Evolutionary conservation across 2,113 vertebrate species (phyloP).

Genomic region (Helogale parvula): DNA sequence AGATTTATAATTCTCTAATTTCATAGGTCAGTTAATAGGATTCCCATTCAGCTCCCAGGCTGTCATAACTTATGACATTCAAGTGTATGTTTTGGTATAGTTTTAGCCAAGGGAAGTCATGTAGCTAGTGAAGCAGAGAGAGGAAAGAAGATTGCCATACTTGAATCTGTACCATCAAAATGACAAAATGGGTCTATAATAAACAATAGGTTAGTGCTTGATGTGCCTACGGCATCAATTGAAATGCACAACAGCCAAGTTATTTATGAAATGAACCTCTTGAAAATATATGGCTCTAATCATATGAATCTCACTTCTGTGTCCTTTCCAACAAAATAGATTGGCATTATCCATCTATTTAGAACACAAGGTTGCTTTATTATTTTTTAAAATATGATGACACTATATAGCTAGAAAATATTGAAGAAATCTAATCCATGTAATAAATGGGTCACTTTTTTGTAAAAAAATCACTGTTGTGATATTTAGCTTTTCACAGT

Average conservation of each 20-base stretch:
- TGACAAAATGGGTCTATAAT: slow-evolving; percentile 74
- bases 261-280: slow-evolving; percentile 84
- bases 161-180: slow-evolving; percentile 82
- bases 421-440: background rate
- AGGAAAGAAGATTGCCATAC: slow-evolving; percentile 78
- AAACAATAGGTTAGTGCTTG: slow-evolving; percentile 82
- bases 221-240: slow-evolving; percentile 80
- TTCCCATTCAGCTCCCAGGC: slow-evolving; percentile 75
- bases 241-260: slow-evolving; percentile 80
- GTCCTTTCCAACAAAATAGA: slow-evolving; percentile 76
- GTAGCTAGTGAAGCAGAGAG: slow-evolving; percentile 76
- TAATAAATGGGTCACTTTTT: background rate
- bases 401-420: slow-evolving; percentile 48
- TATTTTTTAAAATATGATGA: slow-evolving; percentile 69
- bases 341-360: slow-evolving; percentile 75
- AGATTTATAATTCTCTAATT: slow-evolving; percentile 82
- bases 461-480: background rate
- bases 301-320: slow-evolving; percentile 79
- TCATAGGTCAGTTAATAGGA: slow-evolving; percentile 79
- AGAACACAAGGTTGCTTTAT: slow-evolving; percentile 46
- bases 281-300: slow-evolving; percentile 76
- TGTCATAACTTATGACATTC: slow-evolving; percentile 81
- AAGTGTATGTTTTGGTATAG: slow-evolving; percentile 46
- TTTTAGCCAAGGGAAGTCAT: slow-evolving; percentile 72
- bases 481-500: background rate